These are phyloP conservation scores for Apis cerana DNA, from an alignment of 1,140 invertebrate species.

Conservation along the genomic window DNA sequence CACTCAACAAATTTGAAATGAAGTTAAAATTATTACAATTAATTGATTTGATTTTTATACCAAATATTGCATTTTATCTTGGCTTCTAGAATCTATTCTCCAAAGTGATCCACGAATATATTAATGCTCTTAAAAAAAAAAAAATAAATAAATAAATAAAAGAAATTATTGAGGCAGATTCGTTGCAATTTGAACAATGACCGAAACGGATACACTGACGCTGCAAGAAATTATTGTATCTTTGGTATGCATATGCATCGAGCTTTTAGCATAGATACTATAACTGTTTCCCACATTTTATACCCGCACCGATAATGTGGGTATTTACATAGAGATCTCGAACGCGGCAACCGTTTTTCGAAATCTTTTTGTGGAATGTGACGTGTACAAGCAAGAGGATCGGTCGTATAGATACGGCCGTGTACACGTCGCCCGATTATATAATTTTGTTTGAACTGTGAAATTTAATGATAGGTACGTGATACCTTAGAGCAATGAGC, in stretches of 20 bases:
- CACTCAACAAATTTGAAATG: too few species aligned
- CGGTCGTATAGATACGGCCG: not conserved
- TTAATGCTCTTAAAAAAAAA: too few species aligned
- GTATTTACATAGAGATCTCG: slow-evolving; percentile 25
- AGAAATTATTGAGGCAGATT: not conserved
- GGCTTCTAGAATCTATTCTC: too few species aligned
- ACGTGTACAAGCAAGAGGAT: not conserved
- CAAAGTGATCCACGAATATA: too few species aligned
- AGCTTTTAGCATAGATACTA: slow-evolving; percentile 42
- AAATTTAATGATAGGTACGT: not conserved
- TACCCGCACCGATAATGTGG: slow-evolving; percentile 34
- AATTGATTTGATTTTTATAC: too few species aligned
- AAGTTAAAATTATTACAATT: too few species aligned
- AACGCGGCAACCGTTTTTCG: not conserved
- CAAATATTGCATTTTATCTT: too few species aligned
- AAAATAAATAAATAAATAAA: not conserved
- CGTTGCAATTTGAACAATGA: not conserved
- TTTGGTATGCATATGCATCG: slow-evolving; percentile 26
- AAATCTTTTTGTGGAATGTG: not conserved
- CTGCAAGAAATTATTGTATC: slow-evolving; percentile 46
- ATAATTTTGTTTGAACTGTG: not conserved
- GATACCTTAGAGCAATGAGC: not conserved
- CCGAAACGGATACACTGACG: slow-evolving; percentile 31
- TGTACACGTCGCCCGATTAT: not conserved
- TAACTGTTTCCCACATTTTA: slow-evolving; percentile 44